These are phyloP conservation scores for Gyrodactylus salaris DNA, from an alignment of 1,140 invertebrate genomes.

Conservation along the genomic window DNA sequence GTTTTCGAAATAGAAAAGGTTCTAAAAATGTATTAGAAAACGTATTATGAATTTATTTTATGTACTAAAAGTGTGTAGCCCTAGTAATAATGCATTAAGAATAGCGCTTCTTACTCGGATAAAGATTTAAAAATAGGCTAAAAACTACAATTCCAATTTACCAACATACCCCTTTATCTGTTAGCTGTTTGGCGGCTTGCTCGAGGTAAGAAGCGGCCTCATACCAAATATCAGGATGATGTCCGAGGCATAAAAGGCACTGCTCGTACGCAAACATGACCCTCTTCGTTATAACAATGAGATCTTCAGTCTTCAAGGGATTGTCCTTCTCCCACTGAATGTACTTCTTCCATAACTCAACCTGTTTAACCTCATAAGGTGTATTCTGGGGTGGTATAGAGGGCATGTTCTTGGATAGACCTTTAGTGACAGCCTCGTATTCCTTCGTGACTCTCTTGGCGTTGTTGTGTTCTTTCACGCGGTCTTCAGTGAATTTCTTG, in stretches of 20 bases:
- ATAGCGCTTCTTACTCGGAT: no score
- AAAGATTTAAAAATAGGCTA: neutral
- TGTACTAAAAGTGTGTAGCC: no score
- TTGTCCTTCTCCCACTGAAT: slow-evolving; percentile 86
- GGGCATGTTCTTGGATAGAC: slow-evolving; percentile 62
- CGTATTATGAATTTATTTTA: no score
- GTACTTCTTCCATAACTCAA: slow-evolving; percentile 81
- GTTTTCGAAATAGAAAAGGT: no score
- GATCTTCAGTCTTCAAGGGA: slow-evolving; percentile 71
- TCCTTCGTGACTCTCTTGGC: slow-evolving; percentile 76
- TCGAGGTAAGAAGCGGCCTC: slow-evolving; percentile 82
- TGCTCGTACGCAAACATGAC: slow-evolving; percentile 72
- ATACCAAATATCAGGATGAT: slow-evolving; percentile 94
- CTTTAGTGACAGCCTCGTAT: slow-evolving; percentile 62
- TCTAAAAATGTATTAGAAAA: no score
- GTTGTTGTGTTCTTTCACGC: slow-evolving; percentile 81
- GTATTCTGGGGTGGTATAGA: slow-evolving; percentile 60
- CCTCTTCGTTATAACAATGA: slow-evolving; percentile 49
- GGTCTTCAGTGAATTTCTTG: slow-evolving; percentile 57
- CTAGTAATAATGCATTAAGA: no score
- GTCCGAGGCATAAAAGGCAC: slow-evolving; percentile 64
- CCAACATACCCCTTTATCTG: slow-evolving; percentile 43
- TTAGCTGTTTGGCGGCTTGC: slow-evolving; percentile 51
- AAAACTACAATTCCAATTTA: neutral
- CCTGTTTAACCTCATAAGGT: slow-evolving; percentile 65